These are phyloP conservation scores for Noctuana brunneofusca DNA, from an alignment of 2,888 invertebrate genomes.

Conservation along the genomic window DNA sequence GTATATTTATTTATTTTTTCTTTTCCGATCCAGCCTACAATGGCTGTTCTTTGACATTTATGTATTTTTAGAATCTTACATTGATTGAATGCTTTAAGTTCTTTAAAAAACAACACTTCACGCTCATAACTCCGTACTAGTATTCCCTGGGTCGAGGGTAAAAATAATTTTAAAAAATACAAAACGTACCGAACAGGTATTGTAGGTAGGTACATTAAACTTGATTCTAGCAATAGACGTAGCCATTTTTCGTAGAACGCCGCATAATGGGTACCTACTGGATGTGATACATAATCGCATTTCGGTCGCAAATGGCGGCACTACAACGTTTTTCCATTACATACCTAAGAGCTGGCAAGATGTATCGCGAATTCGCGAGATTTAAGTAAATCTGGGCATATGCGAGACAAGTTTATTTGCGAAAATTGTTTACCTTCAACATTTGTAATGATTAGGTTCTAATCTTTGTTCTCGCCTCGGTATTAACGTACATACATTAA, in stretches of 20 bases:
- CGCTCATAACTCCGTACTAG: no score
- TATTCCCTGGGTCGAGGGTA: no score
- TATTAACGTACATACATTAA: no score
- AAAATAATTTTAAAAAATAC: not conserved
- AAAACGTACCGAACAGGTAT: not conserved
- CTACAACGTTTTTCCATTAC: constrained; percentile 64
- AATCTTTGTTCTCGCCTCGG: no score
- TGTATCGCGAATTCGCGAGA: constrained; percentile 2
- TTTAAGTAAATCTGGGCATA: no score
- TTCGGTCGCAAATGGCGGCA: constrained; percentile 38
- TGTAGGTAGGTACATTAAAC: constrained; percentile 6
- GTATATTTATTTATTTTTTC: constrained; percentile 1
- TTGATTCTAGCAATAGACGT: constrained; percentile 32
- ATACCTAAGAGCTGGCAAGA: constrained; percentile 32
- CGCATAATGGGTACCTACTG: constrained; percentile 36
- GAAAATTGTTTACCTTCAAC: no score
- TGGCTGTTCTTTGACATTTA: no score
- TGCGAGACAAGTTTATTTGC: no score
- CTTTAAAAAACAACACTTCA: no score
- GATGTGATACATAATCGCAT: constrained; percentile 36
- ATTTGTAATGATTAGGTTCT: no score
- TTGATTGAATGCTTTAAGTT: no score
- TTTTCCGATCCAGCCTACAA: not conserved
- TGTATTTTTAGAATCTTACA: no score
- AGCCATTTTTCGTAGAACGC: constrained; percentile 34